A percentile compares a stretch with the other conserved stretches of the same genome.
Conservation (phyloP, 1,140 invertebrate genomes). For the Rhynchophorus ferrugineus region DNA sequence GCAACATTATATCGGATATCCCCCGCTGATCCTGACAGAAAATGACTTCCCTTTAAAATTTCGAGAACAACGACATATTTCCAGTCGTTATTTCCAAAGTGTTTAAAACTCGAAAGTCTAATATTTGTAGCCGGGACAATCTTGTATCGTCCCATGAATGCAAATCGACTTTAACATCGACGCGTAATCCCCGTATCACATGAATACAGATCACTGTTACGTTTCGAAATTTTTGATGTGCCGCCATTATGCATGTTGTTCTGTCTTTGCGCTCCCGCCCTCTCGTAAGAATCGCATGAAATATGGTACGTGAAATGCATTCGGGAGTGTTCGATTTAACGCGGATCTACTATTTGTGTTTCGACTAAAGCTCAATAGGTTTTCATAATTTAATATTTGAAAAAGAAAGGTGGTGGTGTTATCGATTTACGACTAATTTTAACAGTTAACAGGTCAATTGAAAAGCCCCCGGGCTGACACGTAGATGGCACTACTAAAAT, state of each 20-base stretch:
- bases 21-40: constrained; percentile 3
- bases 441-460: no score
- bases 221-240: constrained; percentile 19
- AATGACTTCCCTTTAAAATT: constrained; percentile 12
- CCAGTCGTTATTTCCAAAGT: constrained; percentile 29
- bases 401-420: no score
- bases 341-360: no score
- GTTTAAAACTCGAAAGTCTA: constrained; percentile 33
- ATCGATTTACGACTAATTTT: no score
- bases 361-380: no score
- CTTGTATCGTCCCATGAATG: constrained; percentile 37
- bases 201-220: constrained; percentile 19
- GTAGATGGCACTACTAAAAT: no score
- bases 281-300: no score
- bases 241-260: constrained; percentile 17
- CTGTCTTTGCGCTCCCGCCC: no score
- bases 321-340: no score
- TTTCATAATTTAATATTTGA: no score
- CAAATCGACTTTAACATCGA: constrained; percentile 31
- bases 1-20: constrained; percentile 9
- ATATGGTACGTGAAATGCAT: no score
- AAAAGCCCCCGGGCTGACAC: no score
- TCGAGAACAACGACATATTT: constrained; percentile 19
- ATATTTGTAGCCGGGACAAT: constrained; percentile 35
- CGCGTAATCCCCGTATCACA: constrained; percentile 32